A percentile compares a stretch with the other conserved stretches of the same genome.
These are phyloP conservation scores for Erinaceus europaeus DNA, from an alignment of 2,113 vertebrate species.

Conservation along the genomic window DNA sequence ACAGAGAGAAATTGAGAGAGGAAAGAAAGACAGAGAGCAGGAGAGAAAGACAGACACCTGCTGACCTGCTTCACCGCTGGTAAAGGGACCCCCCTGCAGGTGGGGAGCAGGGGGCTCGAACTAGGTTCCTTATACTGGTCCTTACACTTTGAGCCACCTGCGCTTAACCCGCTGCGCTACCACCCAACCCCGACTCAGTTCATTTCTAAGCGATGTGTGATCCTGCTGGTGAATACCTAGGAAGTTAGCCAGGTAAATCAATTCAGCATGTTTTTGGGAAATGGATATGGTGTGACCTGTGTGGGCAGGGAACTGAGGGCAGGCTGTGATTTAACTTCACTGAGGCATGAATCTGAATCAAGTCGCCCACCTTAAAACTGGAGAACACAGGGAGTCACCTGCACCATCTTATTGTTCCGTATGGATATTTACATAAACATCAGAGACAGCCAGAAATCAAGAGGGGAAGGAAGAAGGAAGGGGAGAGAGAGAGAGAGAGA, in stretches of 20 bases:
- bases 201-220: background rate
- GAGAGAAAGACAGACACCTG: no score
- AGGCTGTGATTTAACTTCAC: background rate
- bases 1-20: no score
- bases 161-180: no score
- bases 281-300: background rate
- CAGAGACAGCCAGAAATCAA: no score
- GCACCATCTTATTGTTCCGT: background rate
- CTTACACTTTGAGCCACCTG: no score
- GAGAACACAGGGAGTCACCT: background rate
- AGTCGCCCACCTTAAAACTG: background rate
- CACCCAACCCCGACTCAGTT: background rate
- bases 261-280: background rate
- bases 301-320: background rate
- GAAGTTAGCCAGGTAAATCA: background rate
- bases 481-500: no score
- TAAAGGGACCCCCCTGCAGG: no score
- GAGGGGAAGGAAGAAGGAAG: no score
- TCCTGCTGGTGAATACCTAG: background rate
- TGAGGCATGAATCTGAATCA: background rate
- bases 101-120: no score
- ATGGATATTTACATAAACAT: constrained; percentile 8
- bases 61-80: no score
- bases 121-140: no score
- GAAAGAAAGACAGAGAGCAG: no score